Conservation (phyloP, 2,113 vertebrate species). For the Archilochus colubris region DNA sequence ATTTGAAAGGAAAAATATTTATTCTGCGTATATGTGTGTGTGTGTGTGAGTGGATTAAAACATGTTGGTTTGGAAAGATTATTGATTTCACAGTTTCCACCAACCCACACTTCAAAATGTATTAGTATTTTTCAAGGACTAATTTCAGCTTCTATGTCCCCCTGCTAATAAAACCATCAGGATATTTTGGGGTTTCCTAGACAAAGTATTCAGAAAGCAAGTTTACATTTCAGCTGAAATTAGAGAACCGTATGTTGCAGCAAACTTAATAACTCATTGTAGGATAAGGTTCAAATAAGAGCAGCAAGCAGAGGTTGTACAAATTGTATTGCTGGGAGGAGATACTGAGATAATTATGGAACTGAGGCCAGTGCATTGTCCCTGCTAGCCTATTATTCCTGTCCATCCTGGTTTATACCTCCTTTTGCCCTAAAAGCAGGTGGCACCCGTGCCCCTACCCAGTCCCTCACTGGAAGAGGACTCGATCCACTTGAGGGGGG, state of each 20-base stretch:
- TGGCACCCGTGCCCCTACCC: neutral
- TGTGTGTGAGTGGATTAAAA: neutral
- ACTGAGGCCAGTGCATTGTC: neutral
- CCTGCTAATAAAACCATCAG: neutral
- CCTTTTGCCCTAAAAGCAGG: neutral
- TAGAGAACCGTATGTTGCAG: neutral
- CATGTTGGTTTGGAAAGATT: neutral
- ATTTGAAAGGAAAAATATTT: neutral
- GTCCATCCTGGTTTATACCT: fast-evolving
- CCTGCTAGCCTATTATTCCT: fast-evolving
- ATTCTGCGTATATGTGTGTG: neutral
- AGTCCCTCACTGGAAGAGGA: neutral
- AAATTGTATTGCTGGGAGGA: neutral
- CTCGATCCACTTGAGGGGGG: neutral
- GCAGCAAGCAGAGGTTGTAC: neutral
- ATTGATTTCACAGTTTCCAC: neutral
- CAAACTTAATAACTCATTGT: neutral
- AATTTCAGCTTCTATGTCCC: neutral
- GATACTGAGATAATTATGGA: neutral
- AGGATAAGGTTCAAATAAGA: neutral
- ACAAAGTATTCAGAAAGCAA: neutral
- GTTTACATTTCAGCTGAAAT: neutral
- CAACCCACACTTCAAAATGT: neutral
- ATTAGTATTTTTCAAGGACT: neutral
- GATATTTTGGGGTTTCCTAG: neutral